These are phyloP conservation scores for Pristionchus pacificus DNA, from an alignment of 1,140 invertebrate species.

Conservation along the genomic window DNA sequence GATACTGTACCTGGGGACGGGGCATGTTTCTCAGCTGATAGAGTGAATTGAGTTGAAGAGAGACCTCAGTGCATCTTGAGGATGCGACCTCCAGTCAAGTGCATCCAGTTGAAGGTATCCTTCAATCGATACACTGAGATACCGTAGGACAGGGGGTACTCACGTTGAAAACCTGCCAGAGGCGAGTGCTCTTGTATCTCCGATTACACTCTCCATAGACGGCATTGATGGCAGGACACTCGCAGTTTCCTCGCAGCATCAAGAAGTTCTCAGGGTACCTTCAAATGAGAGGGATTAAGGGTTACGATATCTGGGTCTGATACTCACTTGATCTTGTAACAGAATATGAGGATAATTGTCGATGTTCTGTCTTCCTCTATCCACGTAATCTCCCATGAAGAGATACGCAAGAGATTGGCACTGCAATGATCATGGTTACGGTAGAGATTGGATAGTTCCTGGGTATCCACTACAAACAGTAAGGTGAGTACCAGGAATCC, in stretches of 20 bases:
- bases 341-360: slow-evolving; percentile 65
- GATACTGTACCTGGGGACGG: slow-evolving; percentile 1
- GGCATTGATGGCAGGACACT: slow-evolving; percentile 66
- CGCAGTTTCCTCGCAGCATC: slow-evolving; percentile 68
- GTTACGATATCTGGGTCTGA: no score
- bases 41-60: slow-evolving; percentile 66
- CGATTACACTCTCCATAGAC: slow-evolving; percentile 26
- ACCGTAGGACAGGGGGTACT: not conserved
- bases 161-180: slow-evolving; percentile 16
- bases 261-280: slow-evolving; percentile 68
- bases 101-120: slow-evolving; percentile 56
- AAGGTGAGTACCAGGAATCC: no score
- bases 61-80: slow-evolving; percentile 78
- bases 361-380: slow-evolving; percentile 75
- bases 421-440: no score
- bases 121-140: slow-evolving; percentile 53
- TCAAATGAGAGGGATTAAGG: no score
- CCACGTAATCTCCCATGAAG: slow-evolving; percentile 87
- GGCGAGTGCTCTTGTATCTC: slow-evolving; percentile 14
- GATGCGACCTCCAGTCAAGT: slow-evolving; percentile 75
- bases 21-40: not conserved
- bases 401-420: no score
- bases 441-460: no score
- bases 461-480: no score
- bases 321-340: slow-evolving; percentile 58